Percentiles rank a stretch among this genome's conserved stretches.
Conservation (phyloP, 2,113 vertebrate species). For the Furnarius figulus region DNA sequence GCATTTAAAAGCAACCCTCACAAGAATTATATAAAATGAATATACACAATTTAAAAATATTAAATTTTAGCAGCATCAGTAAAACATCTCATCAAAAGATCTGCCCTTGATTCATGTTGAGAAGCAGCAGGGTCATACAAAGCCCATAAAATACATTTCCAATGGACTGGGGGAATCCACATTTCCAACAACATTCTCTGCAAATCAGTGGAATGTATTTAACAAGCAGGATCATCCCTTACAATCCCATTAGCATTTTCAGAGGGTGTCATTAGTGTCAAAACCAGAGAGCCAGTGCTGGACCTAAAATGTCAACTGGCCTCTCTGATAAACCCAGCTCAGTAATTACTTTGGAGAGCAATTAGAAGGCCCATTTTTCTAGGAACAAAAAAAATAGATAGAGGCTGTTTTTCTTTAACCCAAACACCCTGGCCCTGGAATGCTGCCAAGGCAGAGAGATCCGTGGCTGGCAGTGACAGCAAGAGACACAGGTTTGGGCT, state of each 20-base stretch:
- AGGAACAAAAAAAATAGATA: neutral
- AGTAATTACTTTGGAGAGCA: neutral
- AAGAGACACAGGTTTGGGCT: neutral
- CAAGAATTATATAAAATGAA: neutral
- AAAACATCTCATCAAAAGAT: neutral
- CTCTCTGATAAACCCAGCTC: neutral
- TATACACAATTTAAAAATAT: fast-evolving
- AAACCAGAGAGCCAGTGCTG: neutral
- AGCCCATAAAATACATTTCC: neutral
- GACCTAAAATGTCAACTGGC: neutral
- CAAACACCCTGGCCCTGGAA: neutral
- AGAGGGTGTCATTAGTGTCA: neutral
- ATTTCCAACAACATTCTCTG: neutral
- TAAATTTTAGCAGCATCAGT: fast-evolving
- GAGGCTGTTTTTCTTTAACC: neutral
- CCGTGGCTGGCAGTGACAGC: neutral
- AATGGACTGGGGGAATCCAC: neutral
- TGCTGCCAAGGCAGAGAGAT: neutral
- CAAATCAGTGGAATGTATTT: neutral
- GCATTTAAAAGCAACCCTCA: neutral
- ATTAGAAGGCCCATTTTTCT: neutral
- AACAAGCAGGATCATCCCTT: neutral
- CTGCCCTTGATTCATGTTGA: neutral
- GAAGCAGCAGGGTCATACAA: neutral
- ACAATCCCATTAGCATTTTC: neutral